Conservation (phyloP, 2,113 vertebrate species). For the Urocitellus parryii region DNA sequence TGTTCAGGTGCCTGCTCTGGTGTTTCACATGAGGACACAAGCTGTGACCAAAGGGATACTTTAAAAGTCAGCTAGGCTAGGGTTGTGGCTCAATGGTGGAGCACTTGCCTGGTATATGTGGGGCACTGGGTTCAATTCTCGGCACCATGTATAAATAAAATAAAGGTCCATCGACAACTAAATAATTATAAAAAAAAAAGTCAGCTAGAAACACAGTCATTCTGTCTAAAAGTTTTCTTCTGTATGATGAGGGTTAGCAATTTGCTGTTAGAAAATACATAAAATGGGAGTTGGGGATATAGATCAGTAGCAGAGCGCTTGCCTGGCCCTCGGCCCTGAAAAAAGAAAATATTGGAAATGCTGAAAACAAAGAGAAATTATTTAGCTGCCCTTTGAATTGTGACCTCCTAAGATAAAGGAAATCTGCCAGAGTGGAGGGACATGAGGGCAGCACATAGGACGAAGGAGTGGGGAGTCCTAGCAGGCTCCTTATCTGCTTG, state of each 20-base stretch:
- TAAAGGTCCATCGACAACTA: no score
- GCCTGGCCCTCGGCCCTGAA: no score
- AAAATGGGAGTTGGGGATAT: not conserved
- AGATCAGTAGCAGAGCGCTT: no score
- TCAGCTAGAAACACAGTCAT: not conserved
- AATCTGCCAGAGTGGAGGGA: not conserved
- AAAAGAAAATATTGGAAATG: not conserved
- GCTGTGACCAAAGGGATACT: not conserved
- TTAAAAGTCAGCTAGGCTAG: not conserved
- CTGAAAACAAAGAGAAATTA: constrained; percentile 30
- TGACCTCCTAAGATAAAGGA: not conserved
- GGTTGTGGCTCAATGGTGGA: no score
- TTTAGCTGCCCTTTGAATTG: not conserved
- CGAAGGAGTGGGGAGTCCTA: not conserved
- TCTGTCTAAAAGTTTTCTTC: not conserved
- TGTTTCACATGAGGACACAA: not conserved
- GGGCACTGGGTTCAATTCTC: no score
- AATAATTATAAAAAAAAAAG: not conserved
- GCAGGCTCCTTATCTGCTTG: not conserved
- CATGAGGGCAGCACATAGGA: not conserved
- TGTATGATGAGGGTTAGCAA: not conserved
- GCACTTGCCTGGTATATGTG: no score
- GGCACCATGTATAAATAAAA: no score
- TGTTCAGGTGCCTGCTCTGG: not conserved
- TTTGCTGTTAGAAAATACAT: constrained; percentile 3